Evolutionary conservation across 2,113 vertebrate species (phyloP).

Genomic region (Hydropotes inermis): DNA sequence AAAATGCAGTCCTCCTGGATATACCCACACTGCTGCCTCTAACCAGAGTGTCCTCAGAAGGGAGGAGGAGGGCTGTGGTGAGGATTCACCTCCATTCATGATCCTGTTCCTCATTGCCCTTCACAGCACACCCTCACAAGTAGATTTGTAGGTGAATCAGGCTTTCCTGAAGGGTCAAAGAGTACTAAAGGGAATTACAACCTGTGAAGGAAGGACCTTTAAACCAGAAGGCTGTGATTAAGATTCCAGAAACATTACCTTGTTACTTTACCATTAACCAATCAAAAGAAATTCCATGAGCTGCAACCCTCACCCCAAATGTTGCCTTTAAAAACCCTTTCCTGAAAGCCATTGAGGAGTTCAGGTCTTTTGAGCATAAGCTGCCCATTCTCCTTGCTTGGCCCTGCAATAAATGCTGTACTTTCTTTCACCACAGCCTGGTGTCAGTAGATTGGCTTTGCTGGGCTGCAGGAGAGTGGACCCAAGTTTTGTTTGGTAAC

Average conservation of each 20-base stretch:
- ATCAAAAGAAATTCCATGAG: not conserved
- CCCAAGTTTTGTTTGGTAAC: not conserved
- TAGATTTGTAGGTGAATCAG: not conserved
- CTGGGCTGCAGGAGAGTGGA: not conserved
- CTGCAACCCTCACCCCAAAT: not conserved
- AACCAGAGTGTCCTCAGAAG: not conserved
- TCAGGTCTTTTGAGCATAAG: not conserved
- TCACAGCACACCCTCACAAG: not conserved
- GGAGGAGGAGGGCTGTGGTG: too few relatives aligned
- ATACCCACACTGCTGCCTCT: not conserved
- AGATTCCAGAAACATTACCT: not conserved
- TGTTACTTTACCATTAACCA: not conserved
- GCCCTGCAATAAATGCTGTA: not conserved
- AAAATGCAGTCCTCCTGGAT: not conserved
- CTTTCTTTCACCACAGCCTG: not conserved
- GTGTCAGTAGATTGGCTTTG: not conserved
- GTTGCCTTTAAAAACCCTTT: not conserved
- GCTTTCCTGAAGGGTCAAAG: not conserved
- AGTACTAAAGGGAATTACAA: not conserved
- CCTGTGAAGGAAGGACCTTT: not conserved
- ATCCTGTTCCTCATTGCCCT: not conserved
- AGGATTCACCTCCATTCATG: not conserved
- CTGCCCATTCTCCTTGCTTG: not conserved
- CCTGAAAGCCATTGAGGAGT: not conserved
- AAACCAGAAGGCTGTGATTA: not conserved